phyloP scores from a whole-genome alignment of 1,140 invertebrate genomes.

The Matsumurasca onukii region DNA sequence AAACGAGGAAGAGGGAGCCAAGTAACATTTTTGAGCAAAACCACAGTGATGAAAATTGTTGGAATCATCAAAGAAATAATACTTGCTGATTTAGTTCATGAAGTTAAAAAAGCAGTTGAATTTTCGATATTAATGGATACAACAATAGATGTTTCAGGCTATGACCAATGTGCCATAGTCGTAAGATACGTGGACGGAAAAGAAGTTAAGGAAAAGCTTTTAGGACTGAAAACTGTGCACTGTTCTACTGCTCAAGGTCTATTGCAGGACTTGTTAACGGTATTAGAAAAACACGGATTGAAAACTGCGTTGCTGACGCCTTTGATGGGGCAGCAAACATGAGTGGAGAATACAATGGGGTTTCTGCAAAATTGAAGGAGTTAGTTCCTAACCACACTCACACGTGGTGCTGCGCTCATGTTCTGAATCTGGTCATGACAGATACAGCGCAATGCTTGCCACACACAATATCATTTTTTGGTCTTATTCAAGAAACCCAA shows the following conservation, averaged over 20 bases:
- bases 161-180: conserved; percentile 21
- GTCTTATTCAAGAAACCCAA: conserved; percentile 2
- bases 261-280: neutral
- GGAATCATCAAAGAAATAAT: too few species aligned
- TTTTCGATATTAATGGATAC: too few species aligned
- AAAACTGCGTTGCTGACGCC: neutral
- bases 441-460: neutral
- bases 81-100: neutral
- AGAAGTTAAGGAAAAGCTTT: neutral
- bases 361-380: conserved; percentile 1
- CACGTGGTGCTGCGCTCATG: conserved; percentile 8
- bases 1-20: neutral
- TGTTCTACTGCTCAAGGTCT: neutral
- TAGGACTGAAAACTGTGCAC: neutral
- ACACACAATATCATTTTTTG: neutral
- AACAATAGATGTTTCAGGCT: neutral
- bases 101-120: neutral
- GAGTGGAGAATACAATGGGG: conserved; percentile 20
- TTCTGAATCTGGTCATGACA: neutral
- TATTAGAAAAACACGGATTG: neutral
- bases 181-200: neutral
- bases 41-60: neutral
- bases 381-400: conserved; percentile 12
- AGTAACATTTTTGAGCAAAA: neutral
- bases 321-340: conserved; percentile 13